Conservation (phyloP, 2,797 vertebrate genomes). For the Knipowitschia caucasica region DNA sequence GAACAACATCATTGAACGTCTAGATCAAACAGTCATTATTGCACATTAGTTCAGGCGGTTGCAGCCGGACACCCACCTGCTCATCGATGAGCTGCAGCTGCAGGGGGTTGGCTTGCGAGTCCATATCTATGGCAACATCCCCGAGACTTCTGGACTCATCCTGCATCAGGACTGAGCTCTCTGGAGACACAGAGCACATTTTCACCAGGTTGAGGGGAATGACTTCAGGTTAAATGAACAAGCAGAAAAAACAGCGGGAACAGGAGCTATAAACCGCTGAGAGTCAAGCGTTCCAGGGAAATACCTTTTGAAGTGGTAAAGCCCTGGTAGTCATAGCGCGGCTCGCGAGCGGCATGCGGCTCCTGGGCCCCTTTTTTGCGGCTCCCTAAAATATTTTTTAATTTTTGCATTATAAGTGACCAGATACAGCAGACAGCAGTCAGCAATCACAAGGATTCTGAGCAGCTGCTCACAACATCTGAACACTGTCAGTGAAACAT, state of each 20-base stretch:
- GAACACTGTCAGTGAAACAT: slow-evolving; percentile 41
- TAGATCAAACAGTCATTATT: background rate
- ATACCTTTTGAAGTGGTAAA: slow-evolving; percentile 76
- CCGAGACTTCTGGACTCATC: slow-evolving; percentile 82
- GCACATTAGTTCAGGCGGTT: background rate
- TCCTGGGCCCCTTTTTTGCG: slow-evolving; percentile 79
- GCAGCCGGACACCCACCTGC: slow-evolving; percentile 73
- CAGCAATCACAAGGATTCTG: slow-evolving; percentile 63
- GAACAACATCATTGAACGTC: too few species aligned
- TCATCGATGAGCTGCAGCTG: slow-evolving; percentile 92
- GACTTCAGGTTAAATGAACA: slow-evolving; percentile 36
- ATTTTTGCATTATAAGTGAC: slow-evolving; percentile 72
- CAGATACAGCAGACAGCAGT: slow-evolving; percentile 61
- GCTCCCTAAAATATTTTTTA: slow-evolving; percentile 77
- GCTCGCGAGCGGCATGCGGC: slow-evolving; percentile 73
- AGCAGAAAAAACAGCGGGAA: slow-evolving; percentile 58
- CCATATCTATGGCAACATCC: slow-evolving; percentile 87
- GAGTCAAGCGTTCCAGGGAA: slow-evolving; percentile 64
- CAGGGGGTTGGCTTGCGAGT: slow-evolving; percentile 80
- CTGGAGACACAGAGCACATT: slow-evolving; percentile 57
- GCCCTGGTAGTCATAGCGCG: slow-evolving; percentile 73
- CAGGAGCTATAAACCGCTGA: slow-evolving; percentile 59
- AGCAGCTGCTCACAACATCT: slow-evolving; percentile 55
- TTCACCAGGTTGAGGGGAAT: slow-evolving; percentile 29
- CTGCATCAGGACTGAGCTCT: slow-evolving; percentile 85